Percentiles rank a stretch among this genome's conserved stretches.
Conservation (phyloP, 2,113 vertebrate genomes). For the Girardinichthys multiradiatus region DNA sequence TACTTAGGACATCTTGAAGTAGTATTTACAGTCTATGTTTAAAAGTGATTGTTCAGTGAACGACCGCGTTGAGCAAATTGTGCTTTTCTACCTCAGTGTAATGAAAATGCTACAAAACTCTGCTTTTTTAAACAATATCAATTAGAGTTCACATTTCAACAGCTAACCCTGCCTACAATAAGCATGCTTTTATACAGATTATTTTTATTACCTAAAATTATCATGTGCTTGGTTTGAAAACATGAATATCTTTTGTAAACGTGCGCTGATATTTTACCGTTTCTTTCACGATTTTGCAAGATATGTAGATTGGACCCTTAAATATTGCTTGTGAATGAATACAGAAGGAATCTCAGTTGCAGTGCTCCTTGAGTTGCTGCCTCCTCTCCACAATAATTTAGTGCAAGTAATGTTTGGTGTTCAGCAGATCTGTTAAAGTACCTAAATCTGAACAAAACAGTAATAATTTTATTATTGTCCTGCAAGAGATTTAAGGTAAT, state of each 20-base stretch:
- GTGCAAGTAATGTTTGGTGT: conserved; percentile 70
- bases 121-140: conserved; percentile 26
- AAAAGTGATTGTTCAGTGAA: conserved; percentile 75
- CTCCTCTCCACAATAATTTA: conserved; percentile 45
- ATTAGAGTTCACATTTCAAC: conserved; percentile 40
- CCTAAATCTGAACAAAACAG: conserved; percentile 16
- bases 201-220: conserved; percentile 7
- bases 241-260: conserved; percentile 54
- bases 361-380: conserved; percentile 12
- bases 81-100: conserved; percentile 75
- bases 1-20: conserved; percentile 78
- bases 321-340: conserved; percentile 75
- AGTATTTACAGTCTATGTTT: conserved; percentile 81
- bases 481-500: conserved; percentile 4
- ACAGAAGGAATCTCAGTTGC: conserved; percentile 54
- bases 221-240: conserved; percentile 43
- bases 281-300: conserved; percentile 36
- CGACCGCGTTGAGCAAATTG: conserved; percentile 69
- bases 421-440: conserved; percentile 50
- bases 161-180: conserved; percentile 12
- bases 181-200: conserved; percentile 13
- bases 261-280: conserved; percentile 20
- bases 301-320: conserved; percentile 57
- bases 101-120: conserved; percentile 65
- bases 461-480: conserved; percentile 24